Evolutionary conservation across 2,797 vertebrate genomes (phyloP).

Genomic region (Uromys caudimaculatus): DNA sequence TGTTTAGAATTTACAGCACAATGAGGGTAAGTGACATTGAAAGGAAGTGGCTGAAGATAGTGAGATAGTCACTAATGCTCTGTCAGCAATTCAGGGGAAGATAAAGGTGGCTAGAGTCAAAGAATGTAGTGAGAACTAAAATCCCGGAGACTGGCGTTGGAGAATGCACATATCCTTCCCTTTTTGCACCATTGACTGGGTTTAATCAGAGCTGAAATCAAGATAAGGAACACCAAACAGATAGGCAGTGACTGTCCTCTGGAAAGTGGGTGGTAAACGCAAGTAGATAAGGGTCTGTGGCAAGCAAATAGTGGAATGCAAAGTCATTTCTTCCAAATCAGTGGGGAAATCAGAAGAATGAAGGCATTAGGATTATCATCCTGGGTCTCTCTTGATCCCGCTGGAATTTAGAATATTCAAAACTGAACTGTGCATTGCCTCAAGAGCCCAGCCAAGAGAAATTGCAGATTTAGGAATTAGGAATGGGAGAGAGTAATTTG

Average conservation of each 20-base stretch:
- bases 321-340: not conserved
- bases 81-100: not conserved
- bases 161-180: not conserved
- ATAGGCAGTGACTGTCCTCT: not conserved
- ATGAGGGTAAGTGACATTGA: not conserved
- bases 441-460: not conserved
- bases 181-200: not conserved
- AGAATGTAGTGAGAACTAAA: not conserved
- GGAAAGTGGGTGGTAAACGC: not conserved
- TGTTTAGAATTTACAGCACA: not conserved
- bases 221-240: not conserved
- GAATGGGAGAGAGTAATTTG: not conserved
- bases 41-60: not conserved
- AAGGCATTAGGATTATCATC: not conserved
- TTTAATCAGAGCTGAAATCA: slow-evolving; percentile 40
- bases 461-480: rapidly evolving
- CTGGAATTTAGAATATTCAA: not conserved
- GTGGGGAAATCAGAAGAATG: not conserved
- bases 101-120: not conserved
- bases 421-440: not conserved
- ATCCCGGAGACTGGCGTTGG: not conserved
- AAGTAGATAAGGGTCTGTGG: not conserved
- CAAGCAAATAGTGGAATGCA: not conserved
- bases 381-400: not conserved
- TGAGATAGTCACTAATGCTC: not conserved